Percentiles rank a stretch among this genome's conserved stretches.
Evolutionary conservation across 2,888 invertebrate species (phyloP).

Genomic region (Eudasyphora cyanicolor): DNA sequence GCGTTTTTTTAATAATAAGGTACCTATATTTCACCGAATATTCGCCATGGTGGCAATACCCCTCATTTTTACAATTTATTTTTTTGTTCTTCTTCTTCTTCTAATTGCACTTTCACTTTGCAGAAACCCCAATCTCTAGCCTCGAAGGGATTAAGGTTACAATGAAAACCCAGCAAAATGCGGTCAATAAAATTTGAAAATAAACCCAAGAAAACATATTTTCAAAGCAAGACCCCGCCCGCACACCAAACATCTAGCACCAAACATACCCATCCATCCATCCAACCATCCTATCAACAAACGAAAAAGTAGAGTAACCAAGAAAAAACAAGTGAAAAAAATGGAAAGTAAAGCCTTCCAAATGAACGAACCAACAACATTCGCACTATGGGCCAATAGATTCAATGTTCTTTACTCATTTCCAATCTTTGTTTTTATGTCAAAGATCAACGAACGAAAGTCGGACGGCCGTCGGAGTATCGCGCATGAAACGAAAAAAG

Average conservation of each 20-base stretch:
- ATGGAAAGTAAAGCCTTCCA: constrained; percentile 2
- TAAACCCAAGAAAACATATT: constrained; percentile 35
- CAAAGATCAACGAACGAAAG: constrained; percentile 61
- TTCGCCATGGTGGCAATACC: no score
- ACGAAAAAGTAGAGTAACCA: not conserved
- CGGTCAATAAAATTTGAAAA: constrained; percentile 59
- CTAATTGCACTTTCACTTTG: not conserved
- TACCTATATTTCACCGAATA: no score
- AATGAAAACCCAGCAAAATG: constrained; percentile 57
- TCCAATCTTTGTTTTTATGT: constrained; percentile 50
- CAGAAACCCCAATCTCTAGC: constrained; percentile 54
- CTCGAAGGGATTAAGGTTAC: constrained; percentile 58
- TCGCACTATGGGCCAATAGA: not conserved
- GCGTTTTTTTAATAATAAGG: no score
- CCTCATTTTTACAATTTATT: no score
- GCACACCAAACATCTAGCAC: not conserved
- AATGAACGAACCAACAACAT: constrained; percentile 30
- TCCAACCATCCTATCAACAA: no score
- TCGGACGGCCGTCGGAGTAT: not conserved
- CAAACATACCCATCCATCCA: no score
- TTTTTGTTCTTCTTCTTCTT: not conserved
- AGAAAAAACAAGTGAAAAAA: not conserved
- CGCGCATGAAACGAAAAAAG: constrained; percentile 42
- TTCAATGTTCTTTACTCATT: constrained; percentile 41
- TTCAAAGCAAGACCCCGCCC: not conserved